Evolutionary conservation across 2,113 vertebrate genomes (phyloP), one percentile per base, ranked within the genome.

Genomic region (Melanerpes formicivorus): DNA sequence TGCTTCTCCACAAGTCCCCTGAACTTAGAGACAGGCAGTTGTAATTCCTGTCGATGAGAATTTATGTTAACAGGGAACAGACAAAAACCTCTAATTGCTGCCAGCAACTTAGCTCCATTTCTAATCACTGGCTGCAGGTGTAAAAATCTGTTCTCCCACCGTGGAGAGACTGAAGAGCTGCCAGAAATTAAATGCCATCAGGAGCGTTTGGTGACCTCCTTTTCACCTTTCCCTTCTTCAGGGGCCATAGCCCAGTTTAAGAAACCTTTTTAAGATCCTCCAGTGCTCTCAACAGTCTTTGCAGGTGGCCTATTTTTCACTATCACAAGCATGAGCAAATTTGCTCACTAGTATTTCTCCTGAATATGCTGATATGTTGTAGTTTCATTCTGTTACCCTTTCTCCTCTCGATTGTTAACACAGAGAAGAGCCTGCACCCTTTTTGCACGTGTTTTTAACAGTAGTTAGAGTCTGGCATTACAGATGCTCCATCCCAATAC

Each of bases 191-290:
- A 76, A 62, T 46, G 8, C 37, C 23, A 52, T 34, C 11, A n/a
- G 5, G 32, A 91, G 12, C 32, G 37, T 76, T 80, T 82, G 80
- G 60, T 64, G 50, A 74, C 76, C 60, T 94, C n/a, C 7, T 87
- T 91, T 66, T 73, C 32, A 87, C 71, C 67, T 46, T 89, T 80
- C 23, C 13, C 71, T 92, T 90, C 72, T 66, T 66, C 60, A 48
- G 26, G 21, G 42, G 21, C 67, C 66, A 74, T 6, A 87, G 44
- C 26, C n/a, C 54, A 42, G 21, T 93, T 93, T 66, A 78, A 87
- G 59, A 90, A 75, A 23, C 3, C 9, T 84, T 80, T 9, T 3
- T 44, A 73, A 73, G 79, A n/a, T 32, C 7, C 0, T 14, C 29
- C 0, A 1, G 40, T 55, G 10, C n/a, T 65, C 44, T 13, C 0